Evolutionary conservation across 1,140 invertebrate species (phyloP), one percentile per base, ranked within the genome.

Genomic region (Sesamia nonagrioides): DNA sequence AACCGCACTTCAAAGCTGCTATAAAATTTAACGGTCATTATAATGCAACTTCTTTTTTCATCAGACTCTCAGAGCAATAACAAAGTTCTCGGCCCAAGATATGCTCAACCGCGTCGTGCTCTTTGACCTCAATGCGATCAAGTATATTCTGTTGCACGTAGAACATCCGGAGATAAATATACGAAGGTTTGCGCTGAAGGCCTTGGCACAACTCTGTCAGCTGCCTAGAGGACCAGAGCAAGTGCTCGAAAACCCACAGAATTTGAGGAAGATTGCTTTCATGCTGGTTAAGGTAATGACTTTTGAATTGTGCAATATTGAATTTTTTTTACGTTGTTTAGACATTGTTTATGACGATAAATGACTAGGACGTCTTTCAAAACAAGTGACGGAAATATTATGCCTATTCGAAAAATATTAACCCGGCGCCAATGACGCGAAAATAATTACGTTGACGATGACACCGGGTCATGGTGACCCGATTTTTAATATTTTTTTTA

Each of bases 11-110:
- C n/a, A n/a, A n/a, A n/a, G n/a, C n/a, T n/a, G n/a, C n/a, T n/a
- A n/a, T n/a, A n/a, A n/a, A n/a, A n/a, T n/a, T n/a, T n/a, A n/a
- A n/a, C n/a, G n/a, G 15, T 2, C 48, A 50, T 4, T 15, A 2
- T 27, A 58, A 13, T 5, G 18, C 15, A 27, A 8, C 9, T 7
- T 40, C n/a, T 21, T 50, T 15, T 75, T 63, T 76, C 74, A 35
- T 7, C 69, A 94, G 93, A 93, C 93, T 7, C 83, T 94, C n/a
- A 86, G 93, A 78, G 92, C 91, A 0, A 92, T 94, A 35, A 94
- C 93, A 13, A 94, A 94, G 76, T 94, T 93, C 77, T 76, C 88
- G 2, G 90, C 88, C 0, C 92, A 94, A 87, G 92, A 94, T 35
- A 88, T 87, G 73, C 78, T 79, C 33, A 94, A 94, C 52, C 88